Conservation (phyloP, 2,113 vertebrate genomes). For the Hyaena hyaena region DNA sequence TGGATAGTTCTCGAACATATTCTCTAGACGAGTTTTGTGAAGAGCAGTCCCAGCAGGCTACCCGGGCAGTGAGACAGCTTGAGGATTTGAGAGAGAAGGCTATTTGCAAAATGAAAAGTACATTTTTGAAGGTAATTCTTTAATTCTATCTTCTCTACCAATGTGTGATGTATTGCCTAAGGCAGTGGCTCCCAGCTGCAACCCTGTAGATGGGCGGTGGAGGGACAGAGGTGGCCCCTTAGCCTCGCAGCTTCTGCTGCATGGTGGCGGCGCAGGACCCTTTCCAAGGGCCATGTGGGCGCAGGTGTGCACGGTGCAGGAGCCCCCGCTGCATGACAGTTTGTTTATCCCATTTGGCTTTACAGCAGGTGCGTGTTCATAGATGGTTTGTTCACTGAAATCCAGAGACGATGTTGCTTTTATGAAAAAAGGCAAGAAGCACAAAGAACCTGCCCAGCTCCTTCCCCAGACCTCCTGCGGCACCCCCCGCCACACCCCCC, state of each 20-base stretch:
- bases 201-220: neutral
- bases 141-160: neutral
- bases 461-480: neutral
- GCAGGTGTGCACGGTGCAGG: neutral
- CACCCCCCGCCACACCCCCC: neutral
- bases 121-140: conserved; percentile 80
- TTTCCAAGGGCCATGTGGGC: neutral
- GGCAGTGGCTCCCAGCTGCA: neutral
- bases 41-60: conserved; percentile 78
- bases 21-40: conserved; percentile 83
- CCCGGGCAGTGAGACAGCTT: conserved; percentile 65
- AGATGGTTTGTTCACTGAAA: neutral
- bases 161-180: neutral
- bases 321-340: no score
- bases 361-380: neutral
- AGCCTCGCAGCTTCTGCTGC: neutral
- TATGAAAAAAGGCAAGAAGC: neutral
- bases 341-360: neutral
- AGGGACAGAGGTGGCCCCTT: neutral
- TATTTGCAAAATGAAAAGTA: conserved; percentile 62
- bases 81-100: conserved; percentile 74
- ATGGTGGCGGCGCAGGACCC: neutral
- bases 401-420: neutral
- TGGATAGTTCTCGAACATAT: conserved; percentile 80
- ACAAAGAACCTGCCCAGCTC: neutral